Evolutionary conservation across 2,797 vertebrate genomes (phyloP), one percentile per base, ranked within the genome.

Genomic region (Muscicapa striata): DNA sequence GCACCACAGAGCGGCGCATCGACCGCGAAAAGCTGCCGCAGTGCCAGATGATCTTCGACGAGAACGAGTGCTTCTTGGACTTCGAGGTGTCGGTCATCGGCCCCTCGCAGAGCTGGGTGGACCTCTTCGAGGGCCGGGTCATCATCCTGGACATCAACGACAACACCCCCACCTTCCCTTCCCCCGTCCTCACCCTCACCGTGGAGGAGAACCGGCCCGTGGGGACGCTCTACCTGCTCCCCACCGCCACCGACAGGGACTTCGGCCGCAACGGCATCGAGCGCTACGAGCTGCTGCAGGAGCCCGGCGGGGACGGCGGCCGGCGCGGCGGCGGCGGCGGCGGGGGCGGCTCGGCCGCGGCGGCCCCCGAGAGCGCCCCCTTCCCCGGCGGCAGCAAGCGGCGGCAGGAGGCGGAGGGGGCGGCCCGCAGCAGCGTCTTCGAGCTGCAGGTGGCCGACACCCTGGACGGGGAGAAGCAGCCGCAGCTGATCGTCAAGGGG

Each of bases 41-140:
- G 98, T 99, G 99, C 98, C 99, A 99, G 97, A 99, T 99, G 99
- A 99, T 99, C 95, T 99, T 99, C 97, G 99, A 99, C 92, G 99
- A 99, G 96, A 99, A 99, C 63, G 99, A 99, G 97, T 99, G 99
- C 79, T 99, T 99, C 97, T 98, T 99, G 97, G 99, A 99, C 98
- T 99, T 99, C 68, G 99, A 99, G 95, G 99, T 99, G 97, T 99
- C 99, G 19, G 99, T 99, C 87, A 99, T 99, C 84, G 99, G 99
- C 81, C 99, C 99, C n/a, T 99, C 99, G 30, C 99, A 99, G 96
- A 99, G 99, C 98, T 99, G 99, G 99, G 99, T 99, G 68, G 99
- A 99, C 97, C 98, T 99, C 68, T 99, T 99, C 55, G 99, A 99
- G 94, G 99, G 99, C 20, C 98, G 99, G 98, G 99, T 99, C 89